Percentiles rank a stretch among this genome's conserved stretches.
These are phyloP conservation scores for Nezara viridula DNA, from an alignment of 2,888 invertebrate genomes.

Conservation along the genomic window DNA sequence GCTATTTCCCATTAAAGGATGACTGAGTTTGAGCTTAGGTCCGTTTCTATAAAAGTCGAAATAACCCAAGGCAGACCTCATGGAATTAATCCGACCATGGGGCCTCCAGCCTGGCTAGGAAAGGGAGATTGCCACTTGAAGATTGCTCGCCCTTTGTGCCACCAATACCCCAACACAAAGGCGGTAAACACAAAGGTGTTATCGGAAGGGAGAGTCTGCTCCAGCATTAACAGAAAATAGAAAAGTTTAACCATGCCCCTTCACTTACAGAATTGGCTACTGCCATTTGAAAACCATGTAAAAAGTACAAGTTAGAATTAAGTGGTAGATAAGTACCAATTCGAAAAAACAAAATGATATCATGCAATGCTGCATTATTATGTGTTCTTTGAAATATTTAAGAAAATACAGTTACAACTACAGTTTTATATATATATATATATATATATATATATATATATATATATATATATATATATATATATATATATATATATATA, in stretches of 20 bases:
- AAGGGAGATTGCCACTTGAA: slow-evolving; percentile 19
- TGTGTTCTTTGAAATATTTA: too few relatives aligned
- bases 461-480: too few relatives aligned
- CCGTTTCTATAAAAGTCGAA: background rate
- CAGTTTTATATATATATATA: too few relatives aligned
- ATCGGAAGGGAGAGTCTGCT: background rate
- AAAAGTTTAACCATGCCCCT: background rate
- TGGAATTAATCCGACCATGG: slow-evolving; percentile 7
- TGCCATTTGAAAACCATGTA: background rate
- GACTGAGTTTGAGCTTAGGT: background rate
- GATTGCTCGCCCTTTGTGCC: slow-evolving; percentile 4
- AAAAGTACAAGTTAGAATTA: background rate
- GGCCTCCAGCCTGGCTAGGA: background rate
- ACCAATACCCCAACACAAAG: slow-evolving; percentile 6
- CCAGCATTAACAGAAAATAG: slow-evolving; percentile 10
- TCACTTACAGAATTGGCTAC: background rate
- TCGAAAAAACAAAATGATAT: too few relatives aligned
- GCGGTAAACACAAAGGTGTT: slow-evolving; percentile 28
- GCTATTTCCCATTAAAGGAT: background rate
- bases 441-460: too few relatives aligned
- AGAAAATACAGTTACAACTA: too few relatives aligned
- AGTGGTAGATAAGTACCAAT: too few relatives aligned
- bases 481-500: too few relatives aligned
- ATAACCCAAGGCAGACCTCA: background rate
- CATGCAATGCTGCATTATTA: too few relatives aligned